These are phyloP conservation scores for Platyscapa corneri DNA, from an alignment of 1,140 invertebrate genomes.

Conservation along the genomic window DNA sequence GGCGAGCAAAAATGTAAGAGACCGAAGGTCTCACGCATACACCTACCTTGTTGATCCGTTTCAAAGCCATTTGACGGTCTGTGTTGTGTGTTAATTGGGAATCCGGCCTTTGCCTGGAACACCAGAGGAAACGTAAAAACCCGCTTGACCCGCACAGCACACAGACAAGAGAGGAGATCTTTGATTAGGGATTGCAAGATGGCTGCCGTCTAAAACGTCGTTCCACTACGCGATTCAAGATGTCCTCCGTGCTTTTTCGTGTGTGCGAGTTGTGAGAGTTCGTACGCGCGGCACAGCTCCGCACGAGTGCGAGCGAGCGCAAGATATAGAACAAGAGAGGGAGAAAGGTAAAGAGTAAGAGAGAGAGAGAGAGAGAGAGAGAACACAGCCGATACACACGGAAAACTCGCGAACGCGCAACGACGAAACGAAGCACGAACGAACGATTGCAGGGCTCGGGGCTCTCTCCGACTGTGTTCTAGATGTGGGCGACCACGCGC, in stretches of 20 bases:
- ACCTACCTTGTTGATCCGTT: conserved; percentile 96
- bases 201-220: conserved; percentile 74
- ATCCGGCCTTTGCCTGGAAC: conserved; percentile 43
- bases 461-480: conserved; percentile 5
- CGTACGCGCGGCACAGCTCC: neutral
- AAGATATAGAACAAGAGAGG: no score
- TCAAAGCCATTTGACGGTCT: conserved; percentile 88
- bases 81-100: conserved; percentile 43
- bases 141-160: conserved; percentile 68
- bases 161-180: conserved; percentile 66
- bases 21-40: conserved; percentile 2
- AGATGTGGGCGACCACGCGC: conserved; percentile 9
- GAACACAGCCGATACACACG: neutral
- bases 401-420: conserved; percentile 12
- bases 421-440: neutral
- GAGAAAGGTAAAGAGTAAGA: neutral
- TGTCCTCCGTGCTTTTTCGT: conserved; percentile 52
- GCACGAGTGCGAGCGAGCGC: neutral
- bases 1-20: neutral
- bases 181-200: conserved; percentile 77
- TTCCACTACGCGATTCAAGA: conserved; percentile 69
- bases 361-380: neutral
- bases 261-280: conserved; percentile 25
- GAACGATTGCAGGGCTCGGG: neutral
- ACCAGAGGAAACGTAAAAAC: conserved; percentile 52